Evolutionary conservation across 30 jellyfish, hydroid and myxozoan species (phyloP).

Genomic region (Phacellophora camtschatica): DNA sequence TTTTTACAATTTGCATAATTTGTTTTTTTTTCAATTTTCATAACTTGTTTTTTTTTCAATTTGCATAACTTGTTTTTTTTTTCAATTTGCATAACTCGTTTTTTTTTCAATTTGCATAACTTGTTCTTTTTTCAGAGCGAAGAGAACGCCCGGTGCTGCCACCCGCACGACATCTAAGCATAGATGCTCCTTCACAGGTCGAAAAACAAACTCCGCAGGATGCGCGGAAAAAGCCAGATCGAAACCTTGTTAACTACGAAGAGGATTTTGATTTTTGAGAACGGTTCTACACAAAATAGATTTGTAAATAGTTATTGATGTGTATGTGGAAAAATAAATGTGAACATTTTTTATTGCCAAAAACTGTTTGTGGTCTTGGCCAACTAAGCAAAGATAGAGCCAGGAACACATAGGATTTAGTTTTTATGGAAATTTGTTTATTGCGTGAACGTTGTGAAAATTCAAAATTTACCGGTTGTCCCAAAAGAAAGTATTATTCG

Average conservation of each 20-base stretch:
- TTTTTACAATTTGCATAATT: no score
- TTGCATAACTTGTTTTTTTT: no score
- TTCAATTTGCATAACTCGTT: no score
- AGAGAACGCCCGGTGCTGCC: conserved; percentile 5
- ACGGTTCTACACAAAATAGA: neutral
- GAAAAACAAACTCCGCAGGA: neutral
- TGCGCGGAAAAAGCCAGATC: neutral
- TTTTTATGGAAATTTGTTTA: no score
- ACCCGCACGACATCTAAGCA: neutral
- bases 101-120: no score
- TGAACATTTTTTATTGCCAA: neutral
- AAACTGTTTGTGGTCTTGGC: neutral
- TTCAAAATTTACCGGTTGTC: no score
- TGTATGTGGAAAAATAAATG: no score
- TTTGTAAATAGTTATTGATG: no score
- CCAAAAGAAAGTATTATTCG: no score
- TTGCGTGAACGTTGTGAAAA: no score
- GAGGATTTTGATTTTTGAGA: neutral
- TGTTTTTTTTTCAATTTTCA: no score
- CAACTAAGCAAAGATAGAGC: neutral
- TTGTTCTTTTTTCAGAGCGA: conserved; percentile 19
- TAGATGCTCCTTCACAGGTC: conserved; percentile 9
- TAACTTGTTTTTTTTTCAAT: no score
- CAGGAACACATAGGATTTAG: neutral
- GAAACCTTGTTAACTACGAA: neutral